phyloP scores from a whole-genome alignment of 1,140 invertebrate species.

The Philotrypesis tridentata region DNA sequence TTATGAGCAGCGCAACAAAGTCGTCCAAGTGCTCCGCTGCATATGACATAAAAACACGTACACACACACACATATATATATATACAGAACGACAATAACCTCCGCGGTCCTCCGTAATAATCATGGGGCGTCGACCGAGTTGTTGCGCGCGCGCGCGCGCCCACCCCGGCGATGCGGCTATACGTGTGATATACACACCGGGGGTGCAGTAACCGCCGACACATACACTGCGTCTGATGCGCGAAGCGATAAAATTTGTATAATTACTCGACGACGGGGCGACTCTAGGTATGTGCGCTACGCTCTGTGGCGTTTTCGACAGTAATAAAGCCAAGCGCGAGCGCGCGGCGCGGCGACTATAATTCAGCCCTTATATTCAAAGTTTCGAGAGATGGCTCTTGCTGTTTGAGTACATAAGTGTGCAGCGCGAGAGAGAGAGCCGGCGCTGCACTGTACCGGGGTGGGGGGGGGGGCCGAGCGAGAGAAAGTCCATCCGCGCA shows the following conservation, averaged over 20 bases:
- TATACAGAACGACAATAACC: slow-evolving; percentile 24
- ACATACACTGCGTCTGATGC: slow-evolving; percentile 3
- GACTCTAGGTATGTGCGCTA: neutral
- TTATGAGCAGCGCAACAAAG: slow-evolving; percentile 12
- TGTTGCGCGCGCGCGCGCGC: no score
- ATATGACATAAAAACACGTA: slow-evolving; percentile 18
- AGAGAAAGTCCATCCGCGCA: neutral
- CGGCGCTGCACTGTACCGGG: no score
- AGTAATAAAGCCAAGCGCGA: neutral
- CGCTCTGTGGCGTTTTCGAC: neutral
- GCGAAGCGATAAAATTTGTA: slow-evolving; percentile 11
- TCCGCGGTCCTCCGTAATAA: neutral
- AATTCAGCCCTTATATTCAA: neutral
- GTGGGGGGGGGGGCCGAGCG: no score
- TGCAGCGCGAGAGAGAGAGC: no score
- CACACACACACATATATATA: no score
- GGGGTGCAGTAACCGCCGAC: neutral
- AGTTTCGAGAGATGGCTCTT: slow-evolving; percentile 6
- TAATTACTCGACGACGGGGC: neutral
- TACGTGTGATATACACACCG: neutral
- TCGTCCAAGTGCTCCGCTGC: neutral
- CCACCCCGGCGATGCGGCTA: no score
- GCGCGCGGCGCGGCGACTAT: neutral
- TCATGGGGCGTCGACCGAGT: slow-evolving; percentile 5
- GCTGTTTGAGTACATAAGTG: neutral